Evolutionary conservation across 2,113 vertebrate species (phyloP), one percentile per base, ranked within the genome.

Genomic region (Antigone vipio): DNA sequence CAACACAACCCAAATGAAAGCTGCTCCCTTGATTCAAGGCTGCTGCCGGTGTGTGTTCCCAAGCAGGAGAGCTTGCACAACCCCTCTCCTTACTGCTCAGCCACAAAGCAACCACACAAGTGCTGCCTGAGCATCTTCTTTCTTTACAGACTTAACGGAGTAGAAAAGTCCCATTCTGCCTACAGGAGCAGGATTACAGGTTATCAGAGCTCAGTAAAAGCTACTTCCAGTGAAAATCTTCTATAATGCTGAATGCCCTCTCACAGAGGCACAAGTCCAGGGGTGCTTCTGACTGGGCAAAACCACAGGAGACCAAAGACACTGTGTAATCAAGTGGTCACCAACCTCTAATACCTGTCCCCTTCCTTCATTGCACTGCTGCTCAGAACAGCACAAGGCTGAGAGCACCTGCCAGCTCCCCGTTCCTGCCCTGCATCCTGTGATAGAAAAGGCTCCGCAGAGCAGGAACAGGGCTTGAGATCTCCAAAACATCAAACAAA

Each of bases 351-450:
- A 27, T 21, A 42, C 2, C 11, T 19, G 55, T 30, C 8, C 49
- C 63, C 17, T n/a, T 58, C 24, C 64, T 42, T 29, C 10, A 2
- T 5, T 32, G 52, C 38, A 18, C 34, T n/a, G 56, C 50, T 55
- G 30, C 53, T 45, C 53, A 63, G 27, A 77, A 53, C 9, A 69
- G 49, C 26, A 40, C 0, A 0, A 52, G 49, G 59, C 59, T 34
- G 9, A 38, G 15, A 64, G 53, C 49, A 9, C 4, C 19, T 19
- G 5, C 15, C 6, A 6, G 50, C 45, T 83, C n/a, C 52, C 34
- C 4, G 11, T 32, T 91, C 66, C 89, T 79, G 66, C 42, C 42
- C 52, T 55, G 32, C 69, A 82, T 11, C 27, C 62, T 21, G 7
- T 1, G 26, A 66, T 2, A 3, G 58, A 77, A 83, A 35, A 86